Conservation (phyloP, 2,113 vertebrate species). For the Siniperca chuatsi region DNA sequence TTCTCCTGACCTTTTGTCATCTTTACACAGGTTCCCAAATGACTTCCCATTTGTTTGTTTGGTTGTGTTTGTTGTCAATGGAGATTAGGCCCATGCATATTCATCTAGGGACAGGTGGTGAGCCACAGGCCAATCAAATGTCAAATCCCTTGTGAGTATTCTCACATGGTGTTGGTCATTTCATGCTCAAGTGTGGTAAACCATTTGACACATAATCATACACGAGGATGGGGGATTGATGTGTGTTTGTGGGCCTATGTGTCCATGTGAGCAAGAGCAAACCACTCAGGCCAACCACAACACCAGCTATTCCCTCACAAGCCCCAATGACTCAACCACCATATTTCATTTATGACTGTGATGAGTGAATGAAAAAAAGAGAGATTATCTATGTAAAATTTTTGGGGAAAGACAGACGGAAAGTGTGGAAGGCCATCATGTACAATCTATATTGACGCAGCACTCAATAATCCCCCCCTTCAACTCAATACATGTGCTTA, state of each 20-base stretch:
- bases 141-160: conserved; percentile 21
- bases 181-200: conserved; percentile 44
- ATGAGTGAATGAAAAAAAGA: conserved; percentile 14
- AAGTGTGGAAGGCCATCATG: background rate
- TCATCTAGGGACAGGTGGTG: conserved; percentile 35
- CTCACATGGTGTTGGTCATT: conserved; percentile 14
- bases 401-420: background rate
- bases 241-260: background rate
- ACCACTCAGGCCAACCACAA: conserved; percentile 23
- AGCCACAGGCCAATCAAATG: conserved; percentile 52
- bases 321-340: conserved; percentile 8
- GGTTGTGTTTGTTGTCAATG: conserved; percentile 24
- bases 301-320: conserved; percentile 9
- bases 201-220: conserved; percentile 42
- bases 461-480: conserved; percentile 20
- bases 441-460: conserved; percentile 13
- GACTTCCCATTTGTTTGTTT: conserved; percentile 32
- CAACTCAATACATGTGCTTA: conserved; percentile 40
- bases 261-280: background rate
- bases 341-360: conserved; percentile 14
- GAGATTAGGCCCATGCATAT: conserved; percentile 40
- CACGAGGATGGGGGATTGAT: background rate
- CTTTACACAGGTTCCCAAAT: conserved; percentile 14
- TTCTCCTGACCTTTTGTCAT: conserved; percentile 39
- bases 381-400: too few relatives aligned